Evolutionary conservation across 1,140 invertebrate genomes (phyloP), one percentile per base, ranked within the genome.

Genomic region (Drosophila sechellia): DNA sequence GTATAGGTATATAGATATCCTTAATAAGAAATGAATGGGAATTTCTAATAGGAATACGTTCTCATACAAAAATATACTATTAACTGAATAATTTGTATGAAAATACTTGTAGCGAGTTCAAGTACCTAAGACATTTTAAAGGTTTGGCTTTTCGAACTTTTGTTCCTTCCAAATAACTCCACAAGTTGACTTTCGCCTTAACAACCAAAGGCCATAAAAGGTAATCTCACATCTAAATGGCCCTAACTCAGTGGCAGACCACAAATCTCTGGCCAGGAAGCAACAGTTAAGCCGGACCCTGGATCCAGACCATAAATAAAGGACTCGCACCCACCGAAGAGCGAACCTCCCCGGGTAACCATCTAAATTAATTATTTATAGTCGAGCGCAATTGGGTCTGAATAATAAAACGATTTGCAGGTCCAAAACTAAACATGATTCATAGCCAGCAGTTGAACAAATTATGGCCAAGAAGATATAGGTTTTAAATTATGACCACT

Each of bases 351-450:
- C 53, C 17, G 45, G 35, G 45, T 64, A 42, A 59, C 58, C 78
- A 87, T 89, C 72, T 87, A 87, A 87, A 87, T 87, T 87, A 87
- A 87, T 87, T 87, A 87, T 87, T 87, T 89, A 87, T 89, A 68
- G 83, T 79, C 85, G 79, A 54, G 75, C 55, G 83, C 84, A 87
- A 86, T 87, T 83, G 79, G 58, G 46, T 46, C 49, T 83, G 83
- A 70, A 87, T 87, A 87, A 87, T 87, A 87, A 87, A 87, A 83
- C 83, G 83, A 87, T 87, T 87, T 87, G 76, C 84, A 72, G 71
- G 63, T 79, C 59, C 54, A 61, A 46, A 87, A 60, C 79, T 59
- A 71, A 89, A 89, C 79, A 86, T 86, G 83, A 86, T 76, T 83
- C 49, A 86, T 79, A 57, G 31, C 42, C n/a, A n/a, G 61, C 15